Percentiles rank a stretch among this genome's conserved stretches.
These are phyloP conservation scores for Threskiornis aethiopicus DNA, from an alignment of 2,797 vertebrate genomes.

Conservation along the genomic window DNA sequence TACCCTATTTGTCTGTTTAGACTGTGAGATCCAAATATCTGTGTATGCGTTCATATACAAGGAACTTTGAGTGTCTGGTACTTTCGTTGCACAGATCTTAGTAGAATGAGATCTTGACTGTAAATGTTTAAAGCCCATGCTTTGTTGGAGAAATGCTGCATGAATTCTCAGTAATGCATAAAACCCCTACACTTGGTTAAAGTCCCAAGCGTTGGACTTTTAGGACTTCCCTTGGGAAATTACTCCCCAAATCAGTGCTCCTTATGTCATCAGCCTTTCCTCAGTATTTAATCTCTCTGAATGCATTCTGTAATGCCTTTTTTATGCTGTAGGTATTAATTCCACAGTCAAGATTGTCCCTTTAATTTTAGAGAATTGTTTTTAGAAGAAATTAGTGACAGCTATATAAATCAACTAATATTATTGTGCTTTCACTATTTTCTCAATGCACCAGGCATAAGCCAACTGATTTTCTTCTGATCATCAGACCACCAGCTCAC, in stretches of 20 bases:
- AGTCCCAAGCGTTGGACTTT: not conserved
- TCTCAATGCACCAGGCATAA: not conserved
- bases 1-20: not conserved
- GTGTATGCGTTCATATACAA: not conserved
- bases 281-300: not conserved
- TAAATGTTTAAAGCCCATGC: not conserved
- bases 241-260: not conserved
- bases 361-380: not conserved
- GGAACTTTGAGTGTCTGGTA: not conserved
- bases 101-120: not conserved
- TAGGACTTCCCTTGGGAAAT: not conserved
- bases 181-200: not conserved
- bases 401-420: not conserved
- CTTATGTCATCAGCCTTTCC: not conserved
- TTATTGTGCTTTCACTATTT: not conserved
- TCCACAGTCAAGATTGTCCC: not conserved
- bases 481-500: not conserved
- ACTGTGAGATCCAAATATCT: not conserved
- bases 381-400: not conserved
- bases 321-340: not conserved
- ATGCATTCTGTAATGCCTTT: not conserved
- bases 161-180: not conserved
- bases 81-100: not conserved
- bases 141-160: not conserved
- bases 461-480: not conserved